Percentiles rank a stretch among this genome's conserved stretches.
Conservation (phyloP, 2,113 vertebrate genomes). For the Potamarius usumacintae region DNA sequence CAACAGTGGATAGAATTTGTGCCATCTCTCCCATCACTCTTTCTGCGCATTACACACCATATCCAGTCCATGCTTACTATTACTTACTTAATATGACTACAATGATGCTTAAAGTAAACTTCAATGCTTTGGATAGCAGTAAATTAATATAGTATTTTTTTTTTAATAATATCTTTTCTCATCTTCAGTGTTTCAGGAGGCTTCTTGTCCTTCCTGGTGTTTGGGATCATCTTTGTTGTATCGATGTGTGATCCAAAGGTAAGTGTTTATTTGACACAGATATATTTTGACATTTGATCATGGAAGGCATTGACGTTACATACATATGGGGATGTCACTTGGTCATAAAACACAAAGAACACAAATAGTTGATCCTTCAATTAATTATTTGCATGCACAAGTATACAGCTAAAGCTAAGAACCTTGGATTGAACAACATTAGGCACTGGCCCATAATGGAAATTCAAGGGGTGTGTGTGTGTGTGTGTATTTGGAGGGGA, state of each 20-base stretch:
- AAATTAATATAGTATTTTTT: background rate
- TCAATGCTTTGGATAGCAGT: background rate
- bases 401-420: too few species aligned
- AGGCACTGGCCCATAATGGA: background rate
- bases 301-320: background rate
- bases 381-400: background rate
- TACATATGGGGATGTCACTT: background rate
- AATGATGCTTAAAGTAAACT: background rate
- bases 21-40: background rate
- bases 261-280: slow-evolving; percentile 22
- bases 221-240: slow-evolving; percentile 67
- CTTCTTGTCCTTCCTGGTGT: slow-evolving; percentile 66
- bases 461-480: background rate
- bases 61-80: background rate
- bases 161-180: slow-evolving; percentile 2
- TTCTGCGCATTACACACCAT: background rate
- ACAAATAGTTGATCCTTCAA: background rate
- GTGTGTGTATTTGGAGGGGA: background rate
- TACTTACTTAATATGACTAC: background rate
- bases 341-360: background rate
- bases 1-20: background rate
- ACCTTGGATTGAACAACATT: background rate
- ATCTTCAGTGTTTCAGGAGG: slow-evolving; percentile 60
- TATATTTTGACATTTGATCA: background rate
- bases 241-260: slow-evolving; percentile 71